Conservation (phyloP, 2,888 invertebrate genomes). For the Chrysotoxum bicinctum region DNA sequence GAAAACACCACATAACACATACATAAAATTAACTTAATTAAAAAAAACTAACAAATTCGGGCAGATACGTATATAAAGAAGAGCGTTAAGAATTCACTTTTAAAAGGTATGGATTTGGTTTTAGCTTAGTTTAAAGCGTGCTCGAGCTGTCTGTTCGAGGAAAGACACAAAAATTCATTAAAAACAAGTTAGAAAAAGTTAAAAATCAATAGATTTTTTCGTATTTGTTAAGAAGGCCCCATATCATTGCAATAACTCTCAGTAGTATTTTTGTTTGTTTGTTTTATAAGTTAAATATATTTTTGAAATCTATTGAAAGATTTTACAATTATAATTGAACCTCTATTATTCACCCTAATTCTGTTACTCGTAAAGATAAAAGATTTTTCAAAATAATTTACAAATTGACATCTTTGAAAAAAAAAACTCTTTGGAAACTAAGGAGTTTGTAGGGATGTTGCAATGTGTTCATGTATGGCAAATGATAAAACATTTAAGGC, state of each 20-base stretch:
- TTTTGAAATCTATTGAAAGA: no score
- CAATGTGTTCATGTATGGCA: neutral
- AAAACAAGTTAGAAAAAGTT: neutral
- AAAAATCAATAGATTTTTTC: neutral
- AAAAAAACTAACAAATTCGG: constrained; percentile 31
- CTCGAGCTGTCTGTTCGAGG: neutral
- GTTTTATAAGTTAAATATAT: neutral
- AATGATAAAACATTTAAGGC: neutral
- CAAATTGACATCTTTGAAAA: neutral
- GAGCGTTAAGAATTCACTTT: constrained; percentile 5
- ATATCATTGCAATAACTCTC: neutral
- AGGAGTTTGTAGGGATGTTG: neutral
- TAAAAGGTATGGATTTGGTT: constrained; percentile 6
- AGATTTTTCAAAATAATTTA: neutral
- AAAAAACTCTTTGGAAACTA: neutral
- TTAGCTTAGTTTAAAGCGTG: neutral
- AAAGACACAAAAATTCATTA: neutral
- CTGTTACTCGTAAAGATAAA: neutral
- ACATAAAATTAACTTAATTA: constrained; percentile 14
- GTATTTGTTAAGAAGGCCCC: neutral
- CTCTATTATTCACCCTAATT: neutral
- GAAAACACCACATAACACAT: constrained; percentile 22
- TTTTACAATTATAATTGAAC: no score
- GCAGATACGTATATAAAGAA: neutral
- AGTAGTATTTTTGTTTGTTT: neutral